These are phyloP conservation scores for Cherax quadricarinatus DNA, from an alignment of 1,140 invertebrate species.

Conservation along the genomic window DNA sequence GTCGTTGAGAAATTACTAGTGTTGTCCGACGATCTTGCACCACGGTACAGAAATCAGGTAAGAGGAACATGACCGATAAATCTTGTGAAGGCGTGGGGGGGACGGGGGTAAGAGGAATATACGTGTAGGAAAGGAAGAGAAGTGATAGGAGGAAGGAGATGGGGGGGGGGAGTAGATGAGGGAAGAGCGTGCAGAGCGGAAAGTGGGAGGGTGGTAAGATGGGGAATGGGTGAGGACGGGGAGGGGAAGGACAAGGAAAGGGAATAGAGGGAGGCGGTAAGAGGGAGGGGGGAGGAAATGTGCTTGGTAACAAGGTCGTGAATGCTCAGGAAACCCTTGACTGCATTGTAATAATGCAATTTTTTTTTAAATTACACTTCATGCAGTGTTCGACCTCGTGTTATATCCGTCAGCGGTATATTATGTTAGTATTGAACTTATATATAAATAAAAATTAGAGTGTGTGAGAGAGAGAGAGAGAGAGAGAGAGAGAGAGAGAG, in stretches of 20 bases:
- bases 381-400: neutral
- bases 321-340: neutral
- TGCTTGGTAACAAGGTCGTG: neutral
- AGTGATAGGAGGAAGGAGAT: neutral
- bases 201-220: neutral
- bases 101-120: neutral
- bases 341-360: neutral
- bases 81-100: neutral
- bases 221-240: neutral
- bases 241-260: no score
- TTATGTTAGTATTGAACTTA: no score
- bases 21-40: slow-evolving; percentile 12
- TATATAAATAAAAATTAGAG: no score
- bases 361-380: neutral
- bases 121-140: neutral
- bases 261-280: no score
- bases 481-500: no score
- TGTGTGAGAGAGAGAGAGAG: no score
- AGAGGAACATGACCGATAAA: slow-evolving; percentile 30
- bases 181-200: neutral
- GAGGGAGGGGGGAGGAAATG: no score
- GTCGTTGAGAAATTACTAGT: slow-evolving; percentile 57
- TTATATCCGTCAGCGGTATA: no score
- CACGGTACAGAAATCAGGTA: slow-evolving; percentile 8
- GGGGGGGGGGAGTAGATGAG: neutral